phyloP scores from a whole-genome alignment of 2,888 invertebrate species.

The Priocnemis perturbator region DNA sequence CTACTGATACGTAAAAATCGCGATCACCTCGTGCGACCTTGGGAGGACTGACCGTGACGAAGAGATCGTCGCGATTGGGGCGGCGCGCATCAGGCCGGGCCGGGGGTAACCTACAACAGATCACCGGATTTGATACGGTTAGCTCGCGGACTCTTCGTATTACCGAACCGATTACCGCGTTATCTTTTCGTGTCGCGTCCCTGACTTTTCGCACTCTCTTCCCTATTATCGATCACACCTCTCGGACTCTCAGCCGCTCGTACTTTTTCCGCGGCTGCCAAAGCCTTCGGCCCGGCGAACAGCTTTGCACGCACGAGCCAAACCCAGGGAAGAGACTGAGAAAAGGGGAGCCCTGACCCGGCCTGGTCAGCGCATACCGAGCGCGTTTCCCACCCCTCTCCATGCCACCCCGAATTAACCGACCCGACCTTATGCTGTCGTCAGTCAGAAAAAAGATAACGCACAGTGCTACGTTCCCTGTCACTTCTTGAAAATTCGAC shows the following conservation, averaged over 20 bases:
- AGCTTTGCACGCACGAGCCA: no score
- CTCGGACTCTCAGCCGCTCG: background rate
- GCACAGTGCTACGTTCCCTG: background rate
- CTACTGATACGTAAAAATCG: slow-evolving; percentile 63
- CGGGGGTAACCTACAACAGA: slow-evolving; percentile 75
- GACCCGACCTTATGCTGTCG: slow-evolving; percentile 36
- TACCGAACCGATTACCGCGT: slow-evolving; percentile 8
- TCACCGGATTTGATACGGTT: slow-evolving; percentile 57
- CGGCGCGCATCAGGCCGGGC: slow-evolving; percentile 75
- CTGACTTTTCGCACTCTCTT: slow-evolving; percentile 12
- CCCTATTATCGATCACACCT: slow-evolving; percentile 2
- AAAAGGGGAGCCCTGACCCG: slow-evolving; percentile 74
- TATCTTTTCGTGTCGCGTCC: slow-evolving; percentile 2
- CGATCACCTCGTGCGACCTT: slow-evolving; percentile 65
- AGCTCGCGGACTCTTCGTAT: slow-evolving; percentile 40
- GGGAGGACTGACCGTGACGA: slow-evolving; percentile 60
- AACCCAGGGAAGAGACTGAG: slow-evolving; percentile 22
- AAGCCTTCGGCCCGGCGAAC: no score
- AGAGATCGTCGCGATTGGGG: slow-evolving; percentile 70
- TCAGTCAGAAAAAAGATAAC: slow-evolving; percentile 15
- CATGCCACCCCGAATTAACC: slow-evolving; percentile 25
- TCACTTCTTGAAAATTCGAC: no score
- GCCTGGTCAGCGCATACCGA: slow-evolving; percentile 69
- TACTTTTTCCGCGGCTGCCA: background rate
- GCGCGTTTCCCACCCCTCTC: background rate